Conservation (phyloP, 1,140 invertebrate genomes). For the Drosophila pallidifrons region DNA sequence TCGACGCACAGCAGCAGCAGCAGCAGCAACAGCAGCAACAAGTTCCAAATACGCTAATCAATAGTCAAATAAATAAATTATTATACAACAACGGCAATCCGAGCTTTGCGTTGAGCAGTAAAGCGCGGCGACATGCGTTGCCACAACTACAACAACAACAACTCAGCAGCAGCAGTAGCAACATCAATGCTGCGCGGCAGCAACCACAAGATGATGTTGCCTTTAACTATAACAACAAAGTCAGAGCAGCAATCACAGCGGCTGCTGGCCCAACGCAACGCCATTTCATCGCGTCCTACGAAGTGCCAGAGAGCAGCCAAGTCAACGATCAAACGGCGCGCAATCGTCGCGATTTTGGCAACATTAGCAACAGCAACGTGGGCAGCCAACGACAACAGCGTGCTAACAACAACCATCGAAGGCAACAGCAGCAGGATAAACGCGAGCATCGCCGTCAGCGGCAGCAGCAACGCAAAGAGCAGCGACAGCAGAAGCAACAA, state of each 20-base stretch:
- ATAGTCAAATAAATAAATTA: conserved; percentile 84
- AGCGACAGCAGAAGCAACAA: conserved; percentile 49
- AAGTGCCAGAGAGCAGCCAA: conserved; percentile 63
- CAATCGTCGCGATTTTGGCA: conserved; percentile 69
- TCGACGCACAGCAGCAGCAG: conserved; percentile 52
- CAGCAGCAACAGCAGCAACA: conserved; percentile 58
- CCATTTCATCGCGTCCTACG: conserved; percentile 74
- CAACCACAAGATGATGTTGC: conserved; percentile 50
- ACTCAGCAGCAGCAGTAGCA: conserved; percentile 43
- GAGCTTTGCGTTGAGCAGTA: conserved; percentile 47
- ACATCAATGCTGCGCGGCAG: conserved; percentile 27
- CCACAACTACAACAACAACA: conserved; percentile 41
- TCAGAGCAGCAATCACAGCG: conserved; percentile 38
- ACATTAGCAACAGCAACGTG: conserved; percentile 9
- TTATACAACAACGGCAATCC: conserved; percentile 65
- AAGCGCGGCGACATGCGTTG: conserved; percentile 40
- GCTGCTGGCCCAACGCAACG: too few species aligned
- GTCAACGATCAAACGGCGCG: conserved; percentile 63
- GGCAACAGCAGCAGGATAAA: conserved; percentile 40
- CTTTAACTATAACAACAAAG: conserved; percentile 40
- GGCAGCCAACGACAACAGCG: conserved; percentile 46
- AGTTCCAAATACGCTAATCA: conserved; percentile 83
- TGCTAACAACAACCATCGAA: conserved; percentile 5
- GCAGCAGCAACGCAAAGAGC: conserved; percentile 47
- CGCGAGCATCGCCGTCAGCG: conserved; percentile 52